Conservation (phyloP, 2,113 vertebrate species). For the Nycticebus coucang region DNA sequence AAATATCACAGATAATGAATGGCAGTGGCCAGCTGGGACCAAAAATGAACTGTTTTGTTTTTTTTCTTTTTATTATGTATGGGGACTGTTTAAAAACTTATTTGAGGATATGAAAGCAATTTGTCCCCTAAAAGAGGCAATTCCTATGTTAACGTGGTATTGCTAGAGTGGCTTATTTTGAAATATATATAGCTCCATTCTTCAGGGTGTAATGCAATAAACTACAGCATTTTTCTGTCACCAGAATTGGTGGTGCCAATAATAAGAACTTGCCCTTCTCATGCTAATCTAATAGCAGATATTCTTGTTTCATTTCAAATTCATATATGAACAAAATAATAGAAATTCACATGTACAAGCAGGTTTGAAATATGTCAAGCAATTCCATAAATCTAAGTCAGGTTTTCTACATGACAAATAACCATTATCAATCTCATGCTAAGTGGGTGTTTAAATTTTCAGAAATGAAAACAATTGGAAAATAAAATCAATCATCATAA, state of each 20-base stretch:
- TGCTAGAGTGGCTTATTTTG: slow-evolving; percentile 44
- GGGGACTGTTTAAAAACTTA: slow-evolving; percentile 53
- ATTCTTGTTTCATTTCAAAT: slow-evolving; percentile 66
- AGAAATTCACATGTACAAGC: slow-evolving; percentile 28
- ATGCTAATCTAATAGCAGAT: slow-evolving; percentile 20
- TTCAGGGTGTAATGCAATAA: slow-evolving; percentile 8
- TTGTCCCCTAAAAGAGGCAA: slow-evolving; percentile 29
- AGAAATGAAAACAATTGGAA: slow-evolving; percentile 83
- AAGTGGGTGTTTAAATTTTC: slow-evolving; percentile 82
- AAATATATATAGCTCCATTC: background rate
- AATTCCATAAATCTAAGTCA: slow-evolving; percentile 78
- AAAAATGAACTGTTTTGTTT: slow-evolving; percentile 36
- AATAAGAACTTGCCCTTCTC: slow-evolving; percentile 56
- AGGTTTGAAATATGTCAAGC: slow-evolving; percentile 75
- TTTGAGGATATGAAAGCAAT: slow-evolving; percentile 48
- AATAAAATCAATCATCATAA: slow-evolving; percentile 79
- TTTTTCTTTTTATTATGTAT: slow-evolving; percentile 51
- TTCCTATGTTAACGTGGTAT: slow-evolving; percentile 58
- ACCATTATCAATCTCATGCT: slow-evolving; percentile 77
- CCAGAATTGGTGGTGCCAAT: background rate
- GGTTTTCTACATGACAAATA: slow-evolving; percentile 81
- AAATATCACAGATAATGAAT: slow-evolving; percentile 53
- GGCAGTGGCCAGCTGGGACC: slow-evolving; percentile 50
- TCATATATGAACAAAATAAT: slow-evolving; percentile 63
- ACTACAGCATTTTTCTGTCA: slow-evolving; percentile 17